Percentiles rank a stretch among this genome's conserved stretches.
phyloP scores from a whole-genome alignment of 2,797 vertebrate species.

The Selene dorsalis region DNA sequence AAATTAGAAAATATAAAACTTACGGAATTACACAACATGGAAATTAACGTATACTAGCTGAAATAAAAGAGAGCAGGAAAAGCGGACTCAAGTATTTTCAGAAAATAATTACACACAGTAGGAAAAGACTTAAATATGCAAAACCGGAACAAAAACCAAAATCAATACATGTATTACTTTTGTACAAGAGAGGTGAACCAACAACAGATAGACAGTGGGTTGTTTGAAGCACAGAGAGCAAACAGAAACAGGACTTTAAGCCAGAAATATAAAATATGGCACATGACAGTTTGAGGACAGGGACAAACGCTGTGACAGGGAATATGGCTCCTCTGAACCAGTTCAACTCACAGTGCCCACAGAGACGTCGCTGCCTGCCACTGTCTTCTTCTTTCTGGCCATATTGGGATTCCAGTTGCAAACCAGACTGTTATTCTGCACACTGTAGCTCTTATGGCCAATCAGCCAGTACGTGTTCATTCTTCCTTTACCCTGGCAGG shows the following conservation, averaged over 20 bases:
- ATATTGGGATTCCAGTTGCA: slow-evolving; percentile 90
- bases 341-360: slow-evolving; percentile 73
- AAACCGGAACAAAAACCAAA: background rate
- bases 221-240: background rate
- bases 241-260: background rate
- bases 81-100: background rate
- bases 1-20: background rate
- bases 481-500: slow-evolving; percentile 88
- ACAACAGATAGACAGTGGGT: too few relatives aligned
- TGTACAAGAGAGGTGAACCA: background rate
- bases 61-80: slow-evolving; percentile 6
- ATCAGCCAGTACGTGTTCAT: slow-evolving; percentile 93
- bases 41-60: background rate
- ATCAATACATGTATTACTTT: background rate
- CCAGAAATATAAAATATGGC: background rate
- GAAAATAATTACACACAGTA: background rate
- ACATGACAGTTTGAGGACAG: background rate
- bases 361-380: slow-evolving; percentile 68
- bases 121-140: background rate
- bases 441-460: slow-evolving; percentile 90
- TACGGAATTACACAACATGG: background rate
- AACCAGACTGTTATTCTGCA: slow-evolving; percentile 93
- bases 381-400: slow-evolving; percentile 76
- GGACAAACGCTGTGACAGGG: background rate
- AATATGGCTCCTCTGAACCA: background rate